These are phyloP conservation scores for Aleiodes testaceus DNA, from an alignment of 2,888 invertebrate species.

Conservation along the genomic window DNA sequence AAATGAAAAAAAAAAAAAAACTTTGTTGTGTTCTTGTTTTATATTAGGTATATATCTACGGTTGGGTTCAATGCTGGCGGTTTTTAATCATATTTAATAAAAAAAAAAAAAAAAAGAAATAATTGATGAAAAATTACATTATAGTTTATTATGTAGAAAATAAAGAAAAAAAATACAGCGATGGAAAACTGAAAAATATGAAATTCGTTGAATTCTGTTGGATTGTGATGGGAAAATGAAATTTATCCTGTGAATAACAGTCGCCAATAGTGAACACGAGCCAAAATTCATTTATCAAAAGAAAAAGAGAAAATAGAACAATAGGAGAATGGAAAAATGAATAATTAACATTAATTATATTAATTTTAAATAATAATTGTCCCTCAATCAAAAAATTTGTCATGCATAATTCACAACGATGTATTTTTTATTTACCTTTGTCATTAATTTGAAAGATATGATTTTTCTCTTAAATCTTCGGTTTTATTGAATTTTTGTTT, in stretches of 20 bases:
- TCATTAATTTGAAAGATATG: constrained; percentile 14
- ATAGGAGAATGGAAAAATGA: neutral
- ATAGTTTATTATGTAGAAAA: constrained; percentile 52
- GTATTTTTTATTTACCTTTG: constrained; percentile 32
- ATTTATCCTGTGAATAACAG: constrained; percentile 45
- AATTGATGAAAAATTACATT: constrained; percentile 31
- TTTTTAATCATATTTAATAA: constrained; percentile 52
- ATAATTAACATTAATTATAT: constrained; percentile 42
- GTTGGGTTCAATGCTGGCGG: constrained; percentile 67
- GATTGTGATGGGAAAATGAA: constrained; percentile 26
- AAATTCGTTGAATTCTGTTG: constrained; percentile 41
- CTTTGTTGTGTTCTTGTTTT: constrained; percentile 72
- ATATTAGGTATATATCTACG: constrained; percentile 69
- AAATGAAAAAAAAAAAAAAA: constrained; percentile 61
- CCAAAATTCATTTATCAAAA: constrained; percentile 47
- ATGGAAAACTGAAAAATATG: constrained; percentile 13
- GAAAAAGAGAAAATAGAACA: constrained; percentile 35
- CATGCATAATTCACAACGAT: constrained; percentile 36
- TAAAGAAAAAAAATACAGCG: constrained; percentile 13
- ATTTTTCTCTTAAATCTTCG: constrained; percentile 33
- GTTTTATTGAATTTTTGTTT: constrained; percentile 33
- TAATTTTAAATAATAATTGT: constrained; percentile 34
- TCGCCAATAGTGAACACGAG: constrained; percentile 60
- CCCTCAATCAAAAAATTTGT: constrained; percentile 20
- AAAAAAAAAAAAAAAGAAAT: neutral